Evolutionary conservation across 2,888 invertebrate species (phyloP).

Genomic region (Aleiodes alternator): DNA sequence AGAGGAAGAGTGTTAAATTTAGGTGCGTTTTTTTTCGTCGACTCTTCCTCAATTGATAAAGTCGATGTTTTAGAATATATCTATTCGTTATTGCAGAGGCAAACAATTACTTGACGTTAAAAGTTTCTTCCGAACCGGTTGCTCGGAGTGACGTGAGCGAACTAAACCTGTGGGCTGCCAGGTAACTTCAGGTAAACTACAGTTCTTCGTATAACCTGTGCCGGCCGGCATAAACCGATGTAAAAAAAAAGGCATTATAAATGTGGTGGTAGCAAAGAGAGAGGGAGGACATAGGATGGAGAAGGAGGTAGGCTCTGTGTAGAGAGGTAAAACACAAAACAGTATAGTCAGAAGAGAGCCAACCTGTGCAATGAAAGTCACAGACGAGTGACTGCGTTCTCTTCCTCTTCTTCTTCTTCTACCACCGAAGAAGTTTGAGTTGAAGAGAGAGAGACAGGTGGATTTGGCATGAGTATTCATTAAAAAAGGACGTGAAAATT

Average conservation of each 20-base stretch:
- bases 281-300: constrained; percentile 11
- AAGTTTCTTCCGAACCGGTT: constrained; percentile 70
- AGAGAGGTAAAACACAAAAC: constrained; percentile 51
- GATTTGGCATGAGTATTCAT: constrained; percentile 39
- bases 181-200: constrained; percentile 74
- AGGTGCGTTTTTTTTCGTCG: too few relatives aligned
- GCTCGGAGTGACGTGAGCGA: constrained; percentile 75
- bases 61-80: too few relatives aligned
- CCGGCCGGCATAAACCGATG: constrained; percentile 52
- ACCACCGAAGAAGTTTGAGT: not conserved
- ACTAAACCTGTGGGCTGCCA: constrained; percentile 72
- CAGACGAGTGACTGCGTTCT: constrained; percentile 42
- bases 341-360: constrained; percentile 60
- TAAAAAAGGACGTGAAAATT: constrained; percentile 46
- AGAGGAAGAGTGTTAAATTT: too few relatives aligned
- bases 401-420: not conserved
- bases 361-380: constrained; percentile 56
- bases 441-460: constrained; percentile 38
- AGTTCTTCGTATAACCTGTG: constrained; percentile 63
- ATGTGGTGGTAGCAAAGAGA: constrained; percentile 64
- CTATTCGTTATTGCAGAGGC: too few relatives aligned
- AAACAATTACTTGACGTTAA: not conserved
- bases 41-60: too few relatives aligned
- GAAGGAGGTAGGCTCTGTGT: constrained; percentile 60
- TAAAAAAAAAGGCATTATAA: constrained; percentile 61